phyloP scores from a whole-genome alignment of 1,140 invertebrate species.

The Triops cancriformis region DNA sequence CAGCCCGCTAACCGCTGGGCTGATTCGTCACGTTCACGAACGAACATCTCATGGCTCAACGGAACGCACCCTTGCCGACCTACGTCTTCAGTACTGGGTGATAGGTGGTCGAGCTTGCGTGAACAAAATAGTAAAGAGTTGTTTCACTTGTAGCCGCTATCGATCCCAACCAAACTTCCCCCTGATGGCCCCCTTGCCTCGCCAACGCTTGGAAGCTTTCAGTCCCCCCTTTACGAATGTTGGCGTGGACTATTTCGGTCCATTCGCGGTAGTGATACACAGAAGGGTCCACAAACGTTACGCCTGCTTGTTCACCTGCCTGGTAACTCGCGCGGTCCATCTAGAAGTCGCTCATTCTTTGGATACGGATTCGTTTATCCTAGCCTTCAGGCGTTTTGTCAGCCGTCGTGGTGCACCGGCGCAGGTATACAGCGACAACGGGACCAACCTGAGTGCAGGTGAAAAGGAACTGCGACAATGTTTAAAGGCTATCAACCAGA shows the following conservation, averaged over 20 bases:
- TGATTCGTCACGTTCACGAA: background rate
- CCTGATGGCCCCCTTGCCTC: conserved; percentile 20
- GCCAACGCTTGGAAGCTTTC: conserved; percentile 7
- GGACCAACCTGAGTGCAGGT: conserved; percentile 31
- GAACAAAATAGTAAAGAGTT: conserved; percentile 5
- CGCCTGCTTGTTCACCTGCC: conserved; percentile 30
- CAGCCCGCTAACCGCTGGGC: conserved; percentile 27
- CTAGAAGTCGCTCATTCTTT: conserved; percentile 32
- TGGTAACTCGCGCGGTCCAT: conserved; percentile 32
- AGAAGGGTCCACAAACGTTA: conserved; percentile 25
- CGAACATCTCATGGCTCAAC: background rate
- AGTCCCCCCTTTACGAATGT: conserved; percentile 23
- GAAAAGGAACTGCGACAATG: conserved; percentile 16
- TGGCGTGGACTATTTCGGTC: conserved; percentile 34
- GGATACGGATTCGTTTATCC: conserved; percentile 30
- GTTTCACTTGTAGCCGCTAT: conserved; percentile 14
- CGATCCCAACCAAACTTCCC: background rate
- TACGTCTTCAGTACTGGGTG: background rate
- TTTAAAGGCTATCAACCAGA: background rate
- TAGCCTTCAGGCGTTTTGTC: conserved; percentile 33
- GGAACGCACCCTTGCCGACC: background rate
- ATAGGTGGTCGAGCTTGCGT: background rate
- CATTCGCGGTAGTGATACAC: conserved; percentile 27
- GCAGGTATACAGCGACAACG: conserved; percentile 32
- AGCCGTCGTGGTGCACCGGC: conserved; percentile 29